phyloP scores from a whole-genome alignment of 2,113 vertebrate genomes.

The Pagrus major region DNA sequence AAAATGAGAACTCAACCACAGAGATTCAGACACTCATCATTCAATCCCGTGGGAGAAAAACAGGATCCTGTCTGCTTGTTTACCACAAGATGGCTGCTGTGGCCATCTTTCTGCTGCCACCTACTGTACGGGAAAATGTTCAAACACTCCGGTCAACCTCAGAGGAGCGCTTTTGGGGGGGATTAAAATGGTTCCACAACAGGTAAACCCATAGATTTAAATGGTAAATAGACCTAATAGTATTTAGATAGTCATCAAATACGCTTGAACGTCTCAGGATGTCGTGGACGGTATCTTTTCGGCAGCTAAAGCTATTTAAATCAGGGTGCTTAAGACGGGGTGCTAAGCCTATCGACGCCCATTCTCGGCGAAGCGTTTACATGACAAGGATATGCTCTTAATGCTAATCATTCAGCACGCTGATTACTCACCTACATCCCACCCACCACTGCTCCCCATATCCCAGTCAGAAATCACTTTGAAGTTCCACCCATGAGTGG shows the following conservation, averaged over 20 bases:
- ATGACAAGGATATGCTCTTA: slow-evolving; percentile 42
- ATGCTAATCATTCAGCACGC: slow-evolving; percentile 48
- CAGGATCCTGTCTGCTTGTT: background rate
- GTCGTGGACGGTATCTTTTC: background rate
- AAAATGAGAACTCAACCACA: background rate
- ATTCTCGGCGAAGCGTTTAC: slow-evolving; percentile 20
- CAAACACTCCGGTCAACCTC: background rate
- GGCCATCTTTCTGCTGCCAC: slow-evolving; percentile 50
- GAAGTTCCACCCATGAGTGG: slow-evolving; percentile 37
- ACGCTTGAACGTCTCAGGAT: background rate
- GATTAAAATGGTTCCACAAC: background rate
- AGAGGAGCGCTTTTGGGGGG: background rate
- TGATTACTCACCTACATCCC: slow-evolving; percentile 44
- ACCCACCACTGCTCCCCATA: slow-evolving; percentile 20
- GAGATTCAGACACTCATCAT: background rate
- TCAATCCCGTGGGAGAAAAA: background rate
- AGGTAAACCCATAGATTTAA: slow-evolving; percentile 1
- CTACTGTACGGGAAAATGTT: slow-evolving; percentile 33
- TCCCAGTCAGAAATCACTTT: slow-evolving; percentile 41
- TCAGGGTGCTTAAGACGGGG: background rate
- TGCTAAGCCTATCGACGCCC: slow-evolving; percentile 21
- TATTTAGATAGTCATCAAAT: slow-evolving; percentile 1
- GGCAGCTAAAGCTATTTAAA: slow-evolving; percentile 41
- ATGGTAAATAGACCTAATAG: background rate
- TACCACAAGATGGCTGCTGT: slow-evolving; percentile 43